Evolutionary conservation across 2,888 invertebrate species (phyloP).

Genomic region (Lasioglossum zephyrum): DNA sequence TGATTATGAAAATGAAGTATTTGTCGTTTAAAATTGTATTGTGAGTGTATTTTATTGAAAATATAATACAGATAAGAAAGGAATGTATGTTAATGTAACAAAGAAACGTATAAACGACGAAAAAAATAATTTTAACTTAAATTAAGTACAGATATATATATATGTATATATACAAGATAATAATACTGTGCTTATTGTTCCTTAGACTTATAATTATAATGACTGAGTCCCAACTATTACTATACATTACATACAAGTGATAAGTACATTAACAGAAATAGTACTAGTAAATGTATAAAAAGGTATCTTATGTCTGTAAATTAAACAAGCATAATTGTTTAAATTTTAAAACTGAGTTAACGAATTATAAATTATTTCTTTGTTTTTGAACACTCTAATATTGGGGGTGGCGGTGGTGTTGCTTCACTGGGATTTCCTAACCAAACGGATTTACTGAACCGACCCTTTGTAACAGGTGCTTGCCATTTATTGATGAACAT

Average conservation of each 20-base stretch:
- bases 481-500: conserved; percentile 81
- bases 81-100: conserved; percentile 28
- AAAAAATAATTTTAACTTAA: background rate
- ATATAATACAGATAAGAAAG: conserved; percentile 29
- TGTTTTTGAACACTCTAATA: conserved; percentile 73
- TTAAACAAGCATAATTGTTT: background rate
- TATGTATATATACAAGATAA: conserved; percentile 9
- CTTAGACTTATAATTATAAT: conserved; percentile 7
- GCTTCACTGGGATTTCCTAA: conserved; percentile 80
- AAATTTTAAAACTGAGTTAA: conserved; percentile 8
- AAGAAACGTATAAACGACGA: conserved; percentile 5
- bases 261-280: conserved; percentile 22
- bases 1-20: conserved; percentile 8
- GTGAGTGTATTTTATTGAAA: conserved; percentile 35
- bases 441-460: conserved; percentile 82
- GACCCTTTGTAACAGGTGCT: conserved; percentile 81
- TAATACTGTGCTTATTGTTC: conserved; percentile 3
- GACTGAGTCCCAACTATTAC: conserved; percentile 22
- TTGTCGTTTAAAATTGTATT: background rate
- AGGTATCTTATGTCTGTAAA: background rate
- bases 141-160: conserved; percentile 24
- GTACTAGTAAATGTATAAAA: conserved; percentile 30
- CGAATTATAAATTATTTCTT: conserved; percentile 73
- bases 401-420: conserved; percentile 75
- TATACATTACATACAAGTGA: background rate